Conservation (phyloP, 2,113 vertebrate species). For the Chaetodon auriga region DNA sequence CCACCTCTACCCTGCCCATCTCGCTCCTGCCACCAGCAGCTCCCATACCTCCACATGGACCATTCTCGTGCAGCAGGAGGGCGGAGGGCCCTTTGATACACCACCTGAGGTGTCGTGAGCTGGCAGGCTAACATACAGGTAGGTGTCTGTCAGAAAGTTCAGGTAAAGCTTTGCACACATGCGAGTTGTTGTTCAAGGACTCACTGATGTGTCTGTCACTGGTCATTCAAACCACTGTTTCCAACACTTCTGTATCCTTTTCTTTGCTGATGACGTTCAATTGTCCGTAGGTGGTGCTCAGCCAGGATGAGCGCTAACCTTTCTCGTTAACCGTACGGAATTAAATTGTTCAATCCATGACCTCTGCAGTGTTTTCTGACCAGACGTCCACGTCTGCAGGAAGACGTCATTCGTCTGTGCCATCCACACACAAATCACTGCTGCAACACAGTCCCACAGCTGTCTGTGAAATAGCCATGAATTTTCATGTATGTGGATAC, state of each 20-base stretch:
- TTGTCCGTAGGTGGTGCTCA: slow-evolving; percentile 17
- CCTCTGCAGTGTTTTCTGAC: neutral
- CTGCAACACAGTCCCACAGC: neutral
- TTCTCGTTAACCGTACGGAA: neutral
- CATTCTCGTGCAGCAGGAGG: slow-evolving; percentile 12
- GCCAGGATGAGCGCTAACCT: neutral
- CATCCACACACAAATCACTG: neutral
- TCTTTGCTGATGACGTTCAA: neutral
- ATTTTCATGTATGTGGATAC: too few relatives aligned
- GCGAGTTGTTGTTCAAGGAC: neutral
- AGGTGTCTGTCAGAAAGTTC: neutral
- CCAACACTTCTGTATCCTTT: neutral
- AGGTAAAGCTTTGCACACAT: neutral
- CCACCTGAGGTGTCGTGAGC: neutral
- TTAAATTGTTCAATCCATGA: neutral
- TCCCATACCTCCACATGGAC: slow-evolving; percentile 67
- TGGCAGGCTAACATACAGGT: neutral
- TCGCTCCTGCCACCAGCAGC: slow-evolving; percentile 30
- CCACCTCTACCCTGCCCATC: slow-evolving; percentile 34
- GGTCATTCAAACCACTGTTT: neutral
- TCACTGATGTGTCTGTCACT: neutral
- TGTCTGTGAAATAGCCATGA: too few relatives aligned
- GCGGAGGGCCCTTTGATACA: slow-evolving; percentile 22
- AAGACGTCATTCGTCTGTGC: too few relatives aligned
- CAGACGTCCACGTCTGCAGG: neutral